These are phyloP conservation scores for Camelus bactrianus DNA, from an alignment of 2,113 vertebrate genomes.

Conservation along the genomic window DNA sequence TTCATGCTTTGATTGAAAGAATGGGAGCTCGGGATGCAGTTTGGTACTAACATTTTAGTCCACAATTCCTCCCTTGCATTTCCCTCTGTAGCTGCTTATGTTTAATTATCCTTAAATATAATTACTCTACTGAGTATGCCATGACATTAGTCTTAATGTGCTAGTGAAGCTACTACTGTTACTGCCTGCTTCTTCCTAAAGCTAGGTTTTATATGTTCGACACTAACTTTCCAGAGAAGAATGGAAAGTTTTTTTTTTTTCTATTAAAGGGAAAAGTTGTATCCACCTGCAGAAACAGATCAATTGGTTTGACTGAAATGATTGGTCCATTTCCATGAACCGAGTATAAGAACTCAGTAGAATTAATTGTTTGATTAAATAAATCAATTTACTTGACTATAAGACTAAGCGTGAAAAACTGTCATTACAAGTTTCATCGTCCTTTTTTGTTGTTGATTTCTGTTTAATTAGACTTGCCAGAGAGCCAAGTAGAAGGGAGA, in stretches of 20 bases:
- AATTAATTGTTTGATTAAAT: slow-evolving; percentile 50
- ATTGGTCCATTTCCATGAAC: slow-evolving; percentile 4
- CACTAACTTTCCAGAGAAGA: background rate
- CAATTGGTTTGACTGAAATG: background rate
- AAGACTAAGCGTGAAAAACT: background rate
- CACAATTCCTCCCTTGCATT: background rate
- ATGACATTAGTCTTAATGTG: slow-evolving; percentile 21
- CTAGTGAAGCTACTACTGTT: slow-evolving; percentile 19
- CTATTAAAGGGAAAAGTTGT: background rate
- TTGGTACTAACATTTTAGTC: slow-evolving; percentile 22
- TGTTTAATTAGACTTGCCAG: slow-evolving; percentile 12
- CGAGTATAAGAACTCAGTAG: background rate
- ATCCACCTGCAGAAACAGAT: background rate
- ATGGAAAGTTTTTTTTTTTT: background rate
- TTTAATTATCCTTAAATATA: slow-evolving; percentile 70
- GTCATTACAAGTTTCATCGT: background rate
- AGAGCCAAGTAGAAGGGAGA: background rate
- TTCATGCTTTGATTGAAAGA: slow-evolving; percentile 65
- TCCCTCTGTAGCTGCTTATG: slow-evolving; percentile 44
- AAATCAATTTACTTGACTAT: slow-evolving; percentile 21
- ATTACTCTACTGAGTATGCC: slow-evolving; percentile 23
- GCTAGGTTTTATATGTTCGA: slow-evolving; percentile 48
- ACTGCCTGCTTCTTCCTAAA: slow-evolving; percentile 17
- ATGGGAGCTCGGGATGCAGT: slow-evolving; percentile 5
- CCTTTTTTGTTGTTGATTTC: background rate